phyloP scores from a whole-genome alignment of 2,888 invertebrate species.

The Ophion obscuratus region DNA sequence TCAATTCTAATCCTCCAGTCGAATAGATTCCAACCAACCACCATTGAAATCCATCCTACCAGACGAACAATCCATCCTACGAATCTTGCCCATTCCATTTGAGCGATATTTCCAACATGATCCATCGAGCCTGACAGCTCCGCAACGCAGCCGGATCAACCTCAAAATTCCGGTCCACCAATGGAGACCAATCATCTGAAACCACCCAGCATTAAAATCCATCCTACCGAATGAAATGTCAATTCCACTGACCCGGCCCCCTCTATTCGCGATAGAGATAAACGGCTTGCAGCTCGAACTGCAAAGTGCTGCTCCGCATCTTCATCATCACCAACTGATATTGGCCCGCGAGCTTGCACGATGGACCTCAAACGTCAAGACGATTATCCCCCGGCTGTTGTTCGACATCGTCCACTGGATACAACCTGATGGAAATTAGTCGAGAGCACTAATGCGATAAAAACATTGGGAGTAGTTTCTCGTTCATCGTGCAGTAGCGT shows the following conservation, averaged over 20 bases:
- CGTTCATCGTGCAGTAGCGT: constrained; percentile 69
- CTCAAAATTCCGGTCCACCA: neutral
- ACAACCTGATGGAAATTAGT: constrained; percentile 34
- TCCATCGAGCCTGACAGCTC: neutral
- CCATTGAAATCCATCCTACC: no score
- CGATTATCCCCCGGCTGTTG: neutral
- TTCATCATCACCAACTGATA: neutral
- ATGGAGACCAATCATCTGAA: neutral
- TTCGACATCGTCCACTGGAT: neutral
- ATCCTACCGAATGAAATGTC: neutral
- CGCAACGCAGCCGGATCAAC: neutral
- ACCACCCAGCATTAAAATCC: neutral
- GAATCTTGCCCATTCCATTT: neutral
- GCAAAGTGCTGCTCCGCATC: neutral
- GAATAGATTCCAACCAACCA: no score
- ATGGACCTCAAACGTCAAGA: neutral
- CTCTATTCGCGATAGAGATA: neutral
- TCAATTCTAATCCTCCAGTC: no score
- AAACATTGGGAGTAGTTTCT: constrained; percentile 63
- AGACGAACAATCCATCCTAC: no score
- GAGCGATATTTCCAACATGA: neutral
- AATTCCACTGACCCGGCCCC: neutral
- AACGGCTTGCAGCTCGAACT: neutral
- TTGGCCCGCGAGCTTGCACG: neutral
- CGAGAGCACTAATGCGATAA: constrained; percentile 38